A percentile compares a stretch with the other conserved stretches of the same genome.
These are phyloP conservation scores for Bovichtus variegatus DNA, from an alignment of 2,797 vertebrate species.

Conservation along the genomic window DNA sequence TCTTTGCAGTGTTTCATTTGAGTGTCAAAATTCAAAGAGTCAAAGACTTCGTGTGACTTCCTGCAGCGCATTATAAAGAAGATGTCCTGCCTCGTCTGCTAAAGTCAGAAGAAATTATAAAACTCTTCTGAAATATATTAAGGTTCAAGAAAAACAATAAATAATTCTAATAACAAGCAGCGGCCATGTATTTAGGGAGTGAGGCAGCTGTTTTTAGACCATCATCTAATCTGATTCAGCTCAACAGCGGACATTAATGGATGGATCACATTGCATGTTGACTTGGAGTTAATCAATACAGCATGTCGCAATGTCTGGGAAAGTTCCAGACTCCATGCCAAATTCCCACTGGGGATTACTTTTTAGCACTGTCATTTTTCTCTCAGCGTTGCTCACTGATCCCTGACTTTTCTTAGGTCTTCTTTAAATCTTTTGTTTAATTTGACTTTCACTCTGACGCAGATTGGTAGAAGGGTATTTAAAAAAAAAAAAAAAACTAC, in stretches of 20 bases:
- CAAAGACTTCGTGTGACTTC: too few relatives aligned
- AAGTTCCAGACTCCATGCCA: background rate
- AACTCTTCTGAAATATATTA: too few relatives aligned
- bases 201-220: too few relatives aligned
- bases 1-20: too few relatives aligned
- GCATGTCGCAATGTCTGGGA: background rate
- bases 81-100: too few relatives aligned
- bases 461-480: background rate
- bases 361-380: background rate
- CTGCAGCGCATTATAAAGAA: too few relatives aligned
- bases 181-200: too few relatives aligned
- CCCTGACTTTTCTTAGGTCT: background rate
- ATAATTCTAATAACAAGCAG: too few relatives aligned
- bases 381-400: background rate
- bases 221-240: too few relatives aligned
- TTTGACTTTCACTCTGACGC: background rate
- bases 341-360: background rate
- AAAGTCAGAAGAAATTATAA: too few relatives aligned
- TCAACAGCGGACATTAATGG: background rate
- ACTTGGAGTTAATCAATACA: background rate
- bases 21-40: too few relatives aligned
- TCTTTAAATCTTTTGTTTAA: background rate
- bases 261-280: background rate
- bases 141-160: too few relatives aligned
- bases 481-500: background rate